These are phyloP conservation scores for Liasis olivaceus DNA, from an alignment of 2,797 vertebrate genomes.

Conservation along the genomic window DNA sequence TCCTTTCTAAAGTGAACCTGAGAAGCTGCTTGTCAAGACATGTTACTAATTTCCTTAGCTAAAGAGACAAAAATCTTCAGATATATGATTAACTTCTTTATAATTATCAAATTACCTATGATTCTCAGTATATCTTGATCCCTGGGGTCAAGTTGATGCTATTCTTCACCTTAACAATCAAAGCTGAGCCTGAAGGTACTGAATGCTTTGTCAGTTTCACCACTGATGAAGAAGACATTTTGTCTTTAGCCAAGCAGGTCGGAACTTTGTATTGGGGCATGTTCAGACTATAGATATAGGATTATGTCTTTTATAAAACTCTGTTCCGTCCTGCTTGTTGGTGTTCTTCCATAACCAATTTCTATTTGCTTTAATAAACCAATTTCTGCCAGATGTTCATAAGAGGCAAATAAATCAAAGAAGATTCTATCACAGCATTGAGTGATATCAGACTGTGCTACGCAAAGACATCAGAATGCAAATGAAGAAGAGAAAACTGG, in stretches of 20 bases:
- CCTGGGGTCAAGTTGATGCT: not conserved
- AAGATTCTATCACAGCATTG: no score
- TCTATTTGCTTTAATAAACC: no score
- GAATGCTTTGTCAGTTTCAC: not conserved
- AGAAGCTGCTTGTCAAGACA: not conserved
- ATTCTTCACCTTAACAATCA: not conserved
- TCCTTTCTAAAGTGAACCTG: not conserved
- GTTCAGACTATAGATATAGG: not conserved
- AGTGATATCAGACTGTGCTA: no score
- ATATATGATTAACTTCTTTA: not conserved
- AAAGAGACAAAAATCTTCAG: not conserved
- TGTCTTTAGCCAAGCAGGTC: not conserved
- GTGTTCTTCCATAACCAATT: no score
- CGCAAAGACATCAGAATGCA: no score
- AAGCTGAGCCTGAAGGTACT: not conserved
- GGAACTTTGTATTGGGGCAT: not conserved
- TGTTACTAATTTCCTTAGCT: not conserved
- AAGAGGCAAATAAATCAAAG: no score
- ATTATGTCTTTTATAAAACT: no score
- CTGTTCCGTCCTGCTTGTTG: no score
- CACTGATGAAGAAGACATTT: not conserved
- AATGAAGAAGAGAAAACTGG: no score
- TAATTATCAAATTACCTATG: not conserved
- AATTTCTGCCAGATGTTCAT: no score
- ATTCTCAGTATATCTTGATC: not conserved